Conservation (phyloP, 2,113 vertebrate genomes). For the Tachysurus fulvidraco region DNA sequence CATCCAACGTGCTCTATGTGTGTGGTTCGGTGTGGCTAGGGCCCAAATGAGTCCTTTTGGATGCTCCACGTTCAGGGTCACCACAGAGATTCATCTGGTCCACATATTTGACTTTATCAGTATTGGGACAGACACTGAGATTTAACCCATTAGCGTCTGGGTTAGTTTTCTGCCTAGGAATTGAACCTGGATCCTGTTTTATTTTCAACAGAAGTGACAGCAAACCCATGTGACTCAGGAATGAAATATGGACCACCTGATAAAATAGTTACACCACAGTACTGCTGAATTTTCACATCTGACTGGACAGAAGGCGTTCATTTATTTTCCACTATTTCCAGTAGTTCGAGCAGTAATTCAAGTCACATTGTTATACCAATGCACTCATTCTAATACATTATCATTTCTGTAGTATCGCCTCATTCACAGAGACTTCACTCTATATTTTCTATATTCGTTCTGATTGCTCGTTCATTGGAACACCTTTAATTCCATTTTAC, state of each 20-base stretch:
- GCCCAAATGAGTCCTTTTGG: background rate
- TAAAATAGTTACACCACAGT: background rate
- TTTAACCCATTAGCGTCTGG: no score
- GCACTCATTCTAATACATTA: background rate
- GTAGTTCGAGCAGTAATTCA: background rate
- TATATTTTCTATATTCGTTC: no score
- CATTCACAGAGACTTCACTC: background rate
- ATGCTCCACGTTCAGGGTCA: no score
- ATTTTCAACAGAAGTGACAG: background rate
- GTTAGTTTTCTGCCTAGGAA: no score
- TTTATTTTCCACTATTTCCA: background rate
- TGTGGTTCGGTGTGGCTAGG: background rate
- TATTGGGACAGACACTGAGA: no score
- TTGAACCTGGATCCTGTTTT: no score
- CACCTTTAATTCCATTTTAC: no score
- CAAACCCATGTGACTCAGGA: background rate
- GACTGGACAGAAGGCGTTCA: background rate
- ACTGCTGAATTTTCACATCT: background rate
- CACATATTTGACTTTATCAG: no score
- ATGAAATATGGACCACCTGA: background rate
- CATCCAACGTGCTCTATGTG: slow-evolving; percentile 5
- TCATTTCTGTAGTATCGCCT: background rate
- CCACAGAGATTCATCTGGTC: no score
- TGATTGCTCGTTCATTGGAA: no score
- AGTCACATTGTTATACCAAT: background rate